Base-by-base conservation (phyloP, 2,888 invertebrate species). In the Dryadula phaetusa region DNA sequence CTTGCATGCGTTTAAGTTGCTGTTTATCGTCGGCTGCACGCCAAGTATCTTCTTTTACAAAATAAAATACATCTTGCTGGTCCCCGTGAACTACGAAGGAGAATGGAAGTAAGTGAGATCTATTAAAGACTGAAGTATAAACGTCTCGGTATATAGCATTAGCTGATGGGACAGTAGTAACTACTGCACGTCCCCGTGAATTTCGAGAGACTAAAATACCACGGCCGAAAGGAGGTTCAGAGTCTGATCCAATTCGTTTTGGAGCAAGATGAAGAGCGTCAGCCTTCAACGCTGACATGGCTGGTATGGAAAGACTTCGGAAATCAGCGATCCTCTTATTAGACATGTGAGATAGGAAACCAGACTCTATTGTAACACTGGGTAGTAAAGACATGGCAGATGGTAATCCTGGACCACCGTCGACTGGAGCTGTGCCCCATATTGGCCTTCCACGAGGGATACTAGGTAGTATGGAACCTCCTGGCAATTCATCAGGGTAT, bases 121-220 rank as follows among this genome's bases (percentile, higher is more conserved):
- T 95, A 86, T 98, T 98, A 86, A 98, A 97, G 5, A 98, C 98
- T 0, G 97, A 97, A 3, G 98, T 98, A 83, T 98, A 97, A 2
- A 98, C 98, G 85, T 98, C 98, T 37, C 96, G 94, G 86, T 98
- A 97, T 74, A 98, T 98, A 34, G 97, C 95, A 82, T 98, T 98
- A 0, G 98, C 97, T 0, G 97, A 96, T 0, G 97, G 97, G 12
- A 97, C 97, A 76, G 97, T 96, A 6, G 96, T 96, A 1, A 97
- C 96, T 22, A 97, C 95, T 37, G 97, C 97, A 77, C 96, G 95
- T 8, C 96, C 96, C 54, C 96, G 95, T 2, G 94, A 92, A 53
- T 96, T 96, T 62, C 97, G 94, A 0, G 98, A 97, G 0, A 98
- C 95, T 2, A 98, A 93, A 72, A 98, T 97, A 37, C 97, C 96